Evolutionary conservation across 2,888 invertebrate species (phyloP).

Genomic region (Argynnis bischoffii): DNA sequence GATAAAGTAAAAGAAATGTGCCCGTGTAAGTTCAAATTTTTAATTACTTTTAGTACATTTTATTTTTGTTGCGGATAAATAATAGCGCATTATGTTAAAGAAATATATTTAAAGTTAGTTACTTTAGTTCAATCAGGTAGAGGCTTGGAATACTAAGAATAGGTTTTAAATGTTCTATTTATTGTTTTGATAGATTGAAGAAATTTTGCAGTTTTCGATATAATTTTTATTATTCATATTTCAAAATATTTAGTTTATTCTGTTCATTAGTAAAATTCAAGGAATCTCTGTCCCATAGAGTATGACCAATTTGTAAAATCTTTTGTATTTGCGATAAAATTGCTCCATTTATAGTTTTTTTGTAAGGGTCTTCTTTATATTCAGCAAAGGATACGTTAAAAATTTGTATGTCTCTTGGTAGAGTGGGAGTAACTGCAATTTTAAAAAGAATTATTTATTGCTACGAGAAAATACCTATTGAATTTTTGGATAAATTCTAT

Average conservation of each 20-base stretch:
- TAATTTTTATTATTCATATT: conserved; percentile 6
- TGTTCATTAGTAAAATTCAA: neutral
- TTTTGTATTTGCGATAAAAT: conserved; percentile 52
- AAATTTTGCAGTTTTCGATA: too few relatives aligned
- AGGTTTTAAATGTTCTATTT: neutral
- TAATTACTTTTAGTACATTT: too few relatives aligned
- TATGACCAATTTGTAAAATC: conserved; percentile 52
- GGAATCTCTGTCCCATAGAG: conserved; percentile 46
- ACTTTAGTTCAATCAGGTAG: too few relatives aligned
- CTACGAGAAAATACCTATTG: neutral
- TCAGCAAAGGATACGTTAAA: conserved; percentile 41
- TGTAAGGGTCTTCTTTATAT: conserved; percentile 30
- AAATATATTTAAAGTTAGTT: too few relatives aligned
- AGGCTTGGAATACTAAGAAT: too few relatives aligned
- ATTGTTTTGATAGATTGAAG: too few relatives aligned
- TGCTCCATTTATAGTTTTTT: conserved; percentile 56
- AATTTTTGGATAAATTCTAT: neutral
- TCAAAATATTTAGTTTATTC: conserved; percentile 4
- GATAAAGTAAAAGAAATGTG: too few relatives aligned
- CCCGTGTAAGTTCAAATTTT: too few relatives aligned
- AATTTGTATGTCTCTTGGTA: conserved; percentile 48
- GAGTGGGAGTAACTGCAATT: conserved; percentile 45
- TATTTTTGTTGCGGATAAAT: too few relatives aligned
- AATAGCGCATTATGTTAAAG: too few relatives aligned
- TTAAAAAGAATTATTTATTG: neutral